phyloP scores from a whole-genome alignment of 2,888 invertebrate genomes.

The Drosophila gaucha region DNA sequence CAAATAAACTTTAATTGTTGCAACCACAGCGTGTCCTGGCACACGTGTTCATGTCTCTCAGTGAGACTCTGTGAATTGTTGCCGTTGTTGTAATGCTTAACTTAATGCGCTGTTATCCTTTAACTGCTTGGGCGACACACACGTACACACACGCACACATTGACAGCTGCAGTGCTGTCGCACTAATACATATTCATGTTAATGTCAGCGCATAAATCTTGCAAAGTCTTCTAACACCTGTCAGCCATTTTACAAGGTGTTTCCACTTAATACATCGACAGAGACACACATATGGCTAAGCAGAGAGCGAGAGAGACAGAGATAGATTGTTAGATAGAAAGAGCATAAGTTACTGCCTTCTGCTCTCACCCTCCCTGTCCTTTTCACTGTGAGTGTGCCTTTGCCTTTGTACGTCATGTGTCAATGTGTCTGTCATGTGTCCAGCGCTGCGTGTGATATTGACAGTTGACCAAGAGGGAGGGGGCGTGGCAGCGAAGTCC shows the following conservation, averaged over 20 bases:
- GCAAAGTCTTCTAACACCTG: conserved; percentile 80
- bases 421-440: conserved; percentile 79
- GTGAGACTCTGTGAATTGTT: conserved; percentile 43
- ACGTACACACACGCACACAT: conserved; percentile 16
- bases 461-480: conserved; percentile 68
- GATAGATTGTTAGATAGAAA: conserved; percentile 4
- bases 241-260: conserved; percentile 79
- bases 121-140: conserved; percentile 72
- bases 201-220: conserved; percentile 80
- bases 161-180: conserved; percentile 57
- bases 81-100: conserved; percentile 73
- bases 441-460: conserved; percentile 78
- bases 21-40: conserved; percentile 74
- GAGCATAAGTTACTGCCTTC: conserved; percentile 18
- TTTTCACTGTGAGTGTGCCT: conserved; percentile 17
- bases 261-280: conserved; percentile 76
- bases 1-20: conserved; percentile 81
- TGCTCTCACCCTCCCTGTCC: conserved; percentile 24
- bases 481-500: background rate
- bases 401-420: conserved; percentile 73
- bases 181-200: conserved; percentile 78
- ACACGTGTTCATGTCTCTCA: conserved; percentile 54
- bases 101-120: conserved; percentile 80
- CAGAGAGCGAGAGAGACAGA: conserved; percentile 29
- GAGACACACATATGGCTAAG: conserved; percentile 20